phyloP scores from a whole-genome alignment of 2,888 invertebrate species.

The Aphodius sticticus region DNA sequence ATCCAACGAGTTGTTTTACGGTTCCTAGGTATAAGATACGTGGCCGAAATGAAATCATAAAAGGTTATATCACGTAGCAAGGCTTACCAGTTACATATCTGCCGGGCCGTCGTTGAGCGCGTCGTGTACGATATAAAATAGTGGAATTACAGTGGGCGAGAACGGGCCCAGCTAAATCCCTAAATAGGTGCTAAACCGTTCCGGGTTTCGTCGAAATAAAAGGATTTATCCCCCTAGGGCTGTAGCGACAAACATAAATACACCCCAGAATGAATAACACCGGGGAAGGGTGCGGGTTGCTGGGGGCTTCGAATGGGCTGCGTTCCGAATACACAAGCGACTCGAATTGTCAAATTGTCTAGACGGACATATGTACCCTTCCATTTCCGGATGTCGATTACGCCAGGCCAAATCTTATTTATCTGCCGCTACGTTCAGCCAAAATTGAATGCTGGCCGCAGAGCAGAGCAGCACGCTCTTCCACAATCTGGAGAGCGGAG shows the following conservation, averaged over 20 bases:
- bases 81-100: background rate
- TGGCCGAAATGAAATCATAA: background rate
- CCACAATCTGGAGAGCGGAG: background rate
- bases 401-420: constrained; percentile 24
- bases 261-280: background rate
- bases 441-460: background rate
- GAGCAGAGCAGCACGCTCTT: background rate
- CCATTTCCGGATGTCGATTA: constrained; percentile 25
- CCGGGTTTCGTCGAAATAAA: constrained; percentile 20
- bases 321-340: constrained; percentile 21
- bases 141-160: background rate
- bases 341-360: constrained; percentile 22
- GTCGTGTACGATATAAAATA: background rate
- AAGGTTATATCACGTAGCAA: background rate
- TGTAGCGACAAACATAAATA: background rate
- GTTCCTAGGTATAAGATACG: background rate
- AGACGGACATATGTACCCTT: constrained; percentile 27
- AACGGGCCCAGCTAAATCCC: constrained; percentile 5
- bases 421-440: constrained; percentile 9
- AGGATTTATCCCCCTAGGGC: constrained; percentile 17
- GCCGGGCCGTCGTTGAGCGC: background rate
- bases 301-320: background rate
- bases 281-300: background rate
- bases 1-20: background rate
- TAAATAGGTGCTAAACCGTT: constrained; percentile 26